Conservation (phyloP, 2,888 invertebrate genomes). For the Agonopterix arenella region DNA sequence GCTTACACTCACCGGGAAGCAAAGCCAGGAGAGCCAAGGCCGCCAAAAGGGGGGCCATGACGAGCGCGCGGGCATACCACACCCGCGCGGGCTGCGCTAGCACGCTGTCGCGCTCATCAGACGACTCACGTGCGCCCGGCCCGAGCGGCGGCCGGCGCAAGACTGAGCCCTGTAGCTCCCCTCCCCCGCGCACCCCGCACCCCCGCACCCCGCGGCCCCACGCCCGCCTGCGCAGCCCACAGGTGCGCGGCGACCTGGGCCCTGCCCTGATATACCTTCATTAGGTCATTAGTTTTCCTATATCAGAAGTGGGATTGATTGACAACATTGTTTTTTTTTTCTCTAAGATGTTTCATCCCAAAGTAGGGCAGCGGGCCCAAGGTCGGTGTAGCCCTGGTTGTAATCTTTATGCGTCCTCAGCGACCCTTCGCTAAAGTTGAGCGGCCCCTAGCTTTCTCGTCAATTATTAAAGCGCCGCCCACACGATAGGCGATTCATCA, state of each 20-base stretch:
- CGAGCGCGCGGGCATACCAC: slow-evolving; percentile 73
- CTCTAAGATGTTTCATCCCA: no score
- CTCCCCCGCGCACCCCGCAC: slow-evolving; percentile 12
- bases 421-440: slow-evolving; percentile 24
- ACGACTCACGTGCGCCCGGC: slow-evolving; percentile 43
- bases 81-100: slow-evolving; percentile 74
- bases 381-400: slow-evolving; percentile 31
- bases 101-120: slow-evolving; percentile 70
- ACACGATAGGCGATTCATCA: slow-evolving; percentile 27
- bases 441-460: slow-evolving; percentile 19
- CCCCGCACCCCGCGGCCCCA: slow-evolving; percentile 22
- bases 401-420: slow-evolving; percentile 43
- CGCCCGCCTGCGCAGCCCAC: slow-evolving; percentile 38
- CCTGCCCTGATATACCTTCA: slow-evolving; percentile 14
- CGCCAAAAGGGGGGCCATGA: slow-evolving; percentile 65
- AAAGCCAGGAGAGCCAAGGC: slow-evolving; percentile 68
- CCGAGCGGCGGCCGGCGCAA: slow-evolving; percentile 19
- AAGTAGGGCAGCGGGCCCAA: slow-evolving; percentile 9
- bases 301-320: no score
- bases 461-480: slow-evolving; percentile 27
- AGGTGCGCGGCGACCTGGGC: slow-evolving; percentile 49
- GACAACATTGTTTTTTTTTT: no score
- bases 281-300: background rate
- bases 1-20: slow-evolving; percentile 64
- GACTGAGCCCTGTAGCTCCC: slow-evolving; percentile 20